These are phyloP conservation scores for Girardia tigrina DNA, from an alignment of 2,888 invertebrate genomes.

Conservation along the genomic window DNA sequence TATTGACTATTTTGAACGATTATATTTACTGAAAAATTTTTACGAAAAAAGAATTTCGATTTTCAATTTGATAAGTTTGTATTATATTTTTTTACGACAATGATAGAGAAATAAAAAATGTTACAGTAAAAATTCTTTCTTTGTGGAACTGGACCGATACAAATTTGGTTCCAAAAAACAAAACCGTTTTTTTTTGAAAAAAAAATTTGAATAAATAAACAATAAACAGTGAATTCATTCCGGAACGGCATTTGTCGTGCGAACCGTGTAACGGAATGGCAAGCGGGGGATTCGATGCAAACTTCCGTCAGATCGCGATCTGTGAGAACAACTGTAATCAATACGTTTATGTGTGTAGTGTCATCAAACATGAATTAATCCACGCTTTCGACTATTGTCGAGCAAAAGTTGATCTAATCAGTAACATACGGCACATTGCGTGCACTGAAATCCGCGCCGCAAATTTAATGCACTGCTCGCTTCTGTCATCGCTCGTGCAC, in stretches of 20 bases:
- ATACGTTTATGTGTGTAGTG: conserved; percentile 46
- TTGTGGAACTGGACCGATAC: no score
- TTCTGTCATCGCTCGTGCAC: conserved; percentile 64
- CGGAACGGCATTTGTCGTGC: conserved; percentile 27
- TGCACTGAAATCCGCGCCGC: conserved; percentile 76
- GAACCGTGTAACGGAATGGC: conserved; percentile 14
- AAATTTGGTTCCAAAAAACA: no score
- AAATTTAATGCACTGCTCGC: conserved; percentile 79
- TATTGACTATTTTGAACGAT: no score
- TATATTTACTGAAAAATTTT: no score
- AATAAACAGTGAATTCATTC: background rate
- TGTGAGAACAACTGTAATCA: conserved; percentile 67
- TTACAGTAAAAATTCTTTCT: no score
- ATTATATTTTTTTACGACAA: no score
- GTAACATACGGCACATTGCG: conserved; percentile 70
- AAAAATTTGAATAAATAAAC: background rate
- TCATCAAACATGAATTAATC: conserved; percentile 77
- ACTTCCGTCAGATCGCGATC: conserved; percentile 61
- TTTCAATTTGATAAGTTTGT: no score
- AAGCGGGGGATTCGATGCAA: conserved; percentile 13
- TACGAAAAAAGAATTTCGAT: no score
- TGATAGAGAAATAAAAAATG: no score
- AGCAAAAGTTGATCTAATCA: conserved; percentile 71
- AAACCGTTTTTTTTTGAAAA: no score
- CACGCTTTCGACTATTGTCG: conserved; percentile 90